Base-by-base conservation (phyloP, 2,797 vertebrate genomes). In the Tarsius wallacei region DNA sequence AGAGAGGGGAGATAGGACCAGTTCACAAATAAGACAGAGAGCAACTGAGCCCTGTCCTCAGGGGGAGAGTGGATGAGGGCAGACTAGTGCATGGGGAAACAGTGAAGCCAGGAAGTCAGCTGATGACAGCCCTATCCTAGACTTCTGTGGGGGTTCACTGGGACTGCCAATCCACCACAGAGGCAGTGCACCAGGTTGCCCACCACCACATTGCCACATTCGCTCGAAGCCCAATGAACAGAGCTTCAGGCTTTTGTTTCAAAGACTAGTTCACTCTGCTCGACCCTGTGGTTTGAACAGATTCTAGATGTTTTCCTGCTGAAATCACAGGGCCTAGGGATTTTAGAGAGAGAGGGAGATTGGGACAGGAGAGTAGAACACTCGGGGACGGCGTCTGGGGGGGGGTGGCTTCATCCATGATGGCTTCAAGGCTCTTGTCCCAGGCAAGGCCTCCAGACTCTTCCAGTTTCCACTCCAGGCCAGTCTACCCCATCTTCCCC, bases 301-400 rank as follows among this genome's bases (percentile, higher is more conserved):
- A 91, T 71, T 78, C 57, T 76, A 86, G 80, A 74, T 93, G 51
- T 77, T 94, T 97, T 92, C 36, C 82, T 82, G 90, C 53, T 91
- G 80, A 96, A 96, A 91, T 97, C 74, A 93, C 47, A 78, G 47
- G 64, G 51, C 28, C 51, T 42, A 85, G 77, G 59, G 24, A 80
- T 42, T n/a, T 42, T 42, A 42, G 42, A 42, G 42, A 31, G 31
- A 73, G 24, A 63, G 59, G 49, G 15, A 87, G 93, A 68, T 82
- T 63, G 11, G 28, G 47, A 74, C 28, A 19, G 14, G 21, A 93
- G 57, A 68, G 59, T 7, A 80, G 42, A 80, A 87, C 11, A 78
- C 71, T 21, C 9, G 31, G 76, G 66, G 64, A 26, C 51, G 59
- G 24, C 57, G 15, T 53, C 73, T 19, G 24, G 53, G 49, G 13